Evolutionary conservation across 1,140 invertebrate species (phyloP).

Genomic region (Heliconius melpomene): DNA sequence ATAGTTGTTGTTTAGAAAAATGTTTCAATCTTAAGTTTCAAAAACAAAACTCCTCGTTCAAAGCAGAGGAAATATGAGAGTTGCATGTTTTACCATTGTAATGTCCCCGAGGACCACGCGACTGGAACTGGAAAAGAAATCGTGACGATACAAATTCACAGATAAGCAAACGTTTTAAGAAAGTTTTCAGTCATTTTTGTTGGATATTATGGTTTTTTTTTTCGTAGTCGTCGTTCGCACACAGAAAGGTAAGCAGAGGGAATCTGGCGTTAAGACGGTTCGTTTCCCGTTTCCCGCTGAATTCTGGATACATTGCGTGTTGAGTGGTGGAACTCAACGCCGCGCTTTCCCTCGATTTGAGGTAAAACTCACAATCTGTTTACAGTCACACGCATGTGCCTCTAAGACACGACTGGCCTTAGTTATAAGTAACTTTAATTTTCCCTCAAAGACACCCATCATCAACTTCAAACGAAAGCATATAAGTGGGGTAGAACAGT

Average conservation of each 20-base stretch:
- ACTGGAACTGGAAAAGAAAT: background rate
- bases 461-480: background rate
- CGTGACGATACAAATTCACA: background rate
- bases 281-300: no score
- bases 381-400: no score
- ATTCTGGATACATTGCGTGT: no score
- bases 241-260: no score
- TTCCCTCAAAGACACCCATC: background rate
- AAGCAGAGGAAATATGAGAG: background rate
- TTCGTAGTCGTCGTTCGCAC: no score
- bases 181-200: background rate
- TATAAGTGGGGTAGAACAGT: background rate
- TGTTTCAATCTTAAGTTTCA: background rate
- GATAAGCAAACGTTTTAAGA: background rate
- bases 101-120: background rate
- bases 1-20: background rate
- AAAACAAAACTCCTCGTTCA: background rate
- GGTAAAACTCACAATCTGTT: no score
- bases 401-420: no score
- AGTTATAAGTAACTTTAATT: background rate
- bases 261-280: no score
- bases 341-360: no score
- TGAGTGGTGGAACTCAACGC: no score
- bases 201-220: background rate
- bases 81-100: slow-evolving; percentile 6